Evolutionary conservation across 2,888 invertebrate species (phyloP), one percentile per base, ranked within the genome.

Genomic region (Erpobdella octoculata): DNA sequence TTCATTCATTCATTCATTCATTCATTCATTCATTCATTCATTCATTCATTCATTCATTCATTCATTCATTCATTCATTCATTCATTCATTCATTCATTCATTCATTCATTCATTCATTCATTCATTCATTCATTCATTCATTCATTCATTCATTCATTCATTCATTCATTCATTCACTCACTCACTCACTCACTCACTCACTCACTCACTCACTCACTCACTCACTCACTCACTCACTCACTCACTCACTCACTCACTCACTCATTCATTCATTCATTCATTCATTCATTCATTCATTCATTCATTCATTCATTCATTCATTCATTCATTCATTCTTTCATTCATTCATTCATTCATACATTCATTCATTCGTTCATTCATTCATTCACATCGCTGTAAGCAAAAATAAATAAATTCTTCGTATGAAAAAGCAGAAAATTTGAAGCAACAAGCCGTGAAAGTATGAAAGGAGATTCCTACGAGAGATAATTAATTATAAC

Each of bases 161-260:
- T 21, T 58, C 59, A 58, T 21, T 58, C 59, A 58, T 21, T 58
- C 59, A 58, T 21, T 58, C 59, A 58, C 25, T 58, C 59, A 58
- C 25, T 58, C 59, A 58, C 25, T 58, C 59, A 58, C 25, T 58
- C 59, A 58, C 25, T 58, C 59, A 58, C 25, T 58, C 59, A 58
- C 25, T 58, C 59, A 58, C 25, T 58, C 59, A 58, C 25, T 58
- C 25, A 58, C 25, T 58, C 59, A 58, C 25, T 58, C 59, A 58
- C 25, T 58, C 59, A 58, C 25, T 58, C 59, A 58, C 25, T 58
- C 59, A 58, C 25, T 58, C 59, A 58, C 18, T 58, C 59, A 58
- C 25, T 58, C 59, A 58, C 25, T 58, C 59, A 58, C 25, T 58
- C 59, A 58, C 18, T 58, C 59, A 58, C 25, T 58, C 59, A 58